Percentiles rank a stretch among this genome's conserved stretches.
Conservation (phyloP, 2,113 vertebrate species). For the Equus przewalskii region DNA sequence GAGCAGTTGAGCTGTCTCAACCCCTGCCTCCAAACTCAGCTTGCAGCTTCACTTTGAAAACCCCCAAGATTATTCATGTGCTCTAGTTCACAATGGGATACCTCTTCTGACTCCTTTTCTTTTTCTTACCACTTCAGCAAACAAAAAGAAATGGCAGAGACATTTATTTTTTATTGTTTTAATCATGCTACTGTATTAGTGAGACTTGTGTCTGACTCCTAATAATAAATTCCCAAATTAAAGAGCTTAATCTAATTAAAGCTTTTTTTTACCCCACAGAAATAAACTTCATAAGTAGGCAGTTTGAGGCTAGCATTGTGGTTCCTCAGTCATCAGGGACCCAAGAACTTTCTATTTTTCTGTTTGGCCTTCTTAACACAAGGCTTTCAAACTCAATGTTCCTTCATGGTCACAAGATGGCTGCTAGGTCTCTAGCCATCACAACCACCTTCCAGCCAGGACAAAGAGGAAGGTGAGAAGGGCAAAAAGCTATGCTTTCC, state of each 20-base stretch:
- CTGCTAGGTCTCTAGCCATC: conserved; percentile 14
- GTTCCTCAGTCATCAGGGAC: background rate
- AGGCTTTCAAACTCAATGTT: background rate
- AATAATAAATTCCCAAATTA: conserved; percentile 4
- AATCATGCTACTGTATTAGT: background rate
- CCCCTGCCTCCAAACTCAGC: conserved; percentile 3
- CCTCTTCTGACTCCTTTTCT: background rate
- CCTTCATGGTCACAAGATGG: background rate
- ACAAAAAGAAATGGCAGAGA: conserved; percentile 39
- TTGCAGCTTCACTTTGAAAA: background rate
- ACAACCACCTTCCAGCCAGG: background rate
- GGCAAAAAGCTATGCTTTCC: background rate
- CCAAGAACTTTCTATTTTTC: background rate
- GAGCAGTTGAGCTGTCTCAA: background rate
- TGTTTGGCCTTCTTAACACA: conserved; percentile 5
- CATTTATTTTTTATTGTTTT: background rate
- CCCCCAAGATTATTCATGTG: background rate
- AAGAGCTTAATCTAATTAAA: conserved; percentile 25
- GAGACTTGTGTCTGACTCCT: background rate
- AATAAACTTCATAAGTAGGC: background rate
- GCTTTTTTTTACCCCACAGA: background rate
- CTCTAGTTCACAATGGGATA: background rate
- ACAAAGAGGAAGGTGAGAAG: conserved; percentile 22
- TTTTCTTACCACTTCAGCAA: background rate
- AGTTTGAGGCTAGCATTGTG: background rate